These are phyloP conservation scores for Tolypeutes matacus DNA, from an alignment of 2,797 vertebrate genomes.

Conservation along the genomic window DNA sequence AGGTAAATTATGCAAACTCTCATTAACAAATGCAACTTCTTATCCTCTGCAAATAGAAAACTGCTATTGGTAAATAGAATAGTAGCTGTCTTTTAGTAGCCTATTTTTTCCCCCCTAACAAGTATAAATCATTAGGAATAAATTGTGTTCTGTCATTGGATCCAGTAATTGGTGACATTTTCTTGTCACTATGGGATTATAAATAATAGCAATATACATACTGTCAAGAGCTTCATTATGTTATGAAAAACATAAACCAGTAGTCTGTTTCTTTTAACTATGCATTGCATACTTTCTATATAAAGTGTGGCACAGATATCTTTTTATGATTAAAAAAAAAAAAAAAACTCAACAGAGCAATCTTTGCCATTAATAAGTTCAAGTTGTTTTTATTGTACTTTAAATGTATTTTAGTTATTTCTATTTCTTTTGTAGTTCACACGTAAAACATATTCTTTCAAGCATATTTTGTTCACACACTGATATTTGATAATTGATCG, in stretches of 20 bases:
- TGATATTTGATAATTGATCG: slow-evolving; percentile 48
- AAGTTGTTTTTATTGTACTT: slow-evolving; percentile 63
- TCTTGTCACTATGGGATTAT: slow-evolving; percentile 79
- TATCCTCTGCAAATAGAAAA: slow-evolving; percentile 46
- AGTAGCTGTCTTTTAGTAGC: slow-evolving; percentile 63
- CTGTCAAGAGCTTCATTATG: slow-evolving; percentile 82
- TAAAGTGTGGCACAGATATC: slow-evolving; percentile 65
- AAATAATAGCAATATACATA: slow-evolving; percentile 81
- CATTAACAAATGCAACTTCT: slow-evolving; percentile 74
- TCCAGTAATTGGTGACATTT: slow-evolving; percentile 84
- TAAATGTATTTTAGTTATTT: slow-evolving; percentile 66
- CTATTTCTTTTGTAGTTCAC: not conserved
- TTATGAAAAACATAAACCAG: slow-evolving; percentile 71
- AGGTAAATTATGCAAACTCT: slow-evolving; percentile 69
- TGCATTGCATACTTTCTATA: slow-evolving; percentile 74
- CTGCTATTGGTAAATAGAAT: slow-evolving; percentile 3
- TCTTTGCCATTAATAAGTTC: slow-evolving; percentile 55
- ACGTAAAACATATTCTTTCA: slow-evolving; percentile 28
- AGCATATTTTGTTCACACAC: slow-evolving; percentile 51
- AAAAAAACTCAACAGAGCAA: not conserved
- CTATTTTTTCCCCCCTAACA: slow-evolving; percentile 52
- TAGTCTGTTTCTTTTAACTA: slow-evolving; percentile 73
- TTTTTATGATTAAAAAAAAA: slow-evolving; percentile 34
- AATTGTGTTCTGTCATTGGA: slow-evolving; percentile 82
- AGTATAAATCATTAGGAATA: slow-evolving; percentile 82